Conservation (phyloP, 2,797 vertebrate species). For the Fringilla coelebs region DNA sequence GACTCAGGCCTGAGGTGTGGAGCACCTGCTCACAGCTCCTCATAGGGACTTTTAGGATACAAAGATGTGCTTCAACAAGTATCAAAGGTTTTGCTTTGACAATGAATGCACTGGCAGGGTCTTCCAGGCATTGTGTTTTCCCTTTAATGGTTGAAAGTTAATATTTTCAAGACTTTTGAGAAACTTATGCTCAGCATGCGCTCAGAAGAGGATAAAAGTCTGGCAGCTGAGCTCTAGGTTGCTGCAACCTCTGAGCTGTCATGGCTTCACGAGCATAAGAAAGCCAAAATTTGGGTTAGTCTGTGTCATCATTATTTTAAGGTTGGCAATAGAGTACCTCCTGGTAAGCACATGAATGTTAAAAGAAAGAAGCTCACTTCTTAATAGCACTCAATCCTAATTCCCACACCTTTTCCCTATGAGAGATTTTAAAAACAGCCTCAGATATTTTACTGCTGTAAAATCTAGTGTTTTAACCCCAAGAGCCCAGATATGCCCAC, state of each 20-base stretch:
- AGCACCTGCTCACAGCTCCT: background rate
- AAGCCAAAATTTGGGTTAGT: background rate
- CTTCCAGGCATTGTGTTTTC: background rate
- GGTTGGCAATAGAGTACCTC: background rate
- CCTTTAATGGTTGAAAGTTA: background rate
- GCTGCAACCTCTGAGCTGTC: background rate
- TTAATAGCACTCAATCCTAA: background rate
- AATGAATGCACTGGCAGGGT: background rate
- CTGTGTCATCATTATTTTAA: background rate
- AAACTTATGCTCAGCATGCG: background rate
- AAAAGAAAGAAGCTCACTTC: background rate
- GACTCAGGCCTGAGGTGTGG: slow-evolving; percentile 27
- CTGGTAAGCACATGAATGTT: background rate
- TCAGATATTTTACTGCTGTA: slow-evolving; percentile 44
- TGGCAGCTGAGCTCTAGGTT: background rate
- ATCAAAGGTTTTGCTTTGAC: slow-evolving; percentile 2
- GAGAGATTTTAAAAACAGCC: background rate
- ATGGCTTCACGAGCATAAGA: background rate
- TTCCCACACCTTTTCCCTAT: background rate
- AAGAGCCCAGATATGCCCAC: background rate
- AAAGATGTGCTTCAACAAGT: background rate
- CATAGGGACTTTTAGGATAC: background rate
- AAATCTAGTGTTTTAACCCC: background rate
- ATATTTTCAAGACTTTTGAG: background rate
- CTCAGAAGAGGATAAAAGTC: background rate